Evolutionary conservation across 2,888 invertebrate genomes (phyloP), one percentile per base, ranked within the genome.

Genomic region (Argyra leucocephala): DNA sequence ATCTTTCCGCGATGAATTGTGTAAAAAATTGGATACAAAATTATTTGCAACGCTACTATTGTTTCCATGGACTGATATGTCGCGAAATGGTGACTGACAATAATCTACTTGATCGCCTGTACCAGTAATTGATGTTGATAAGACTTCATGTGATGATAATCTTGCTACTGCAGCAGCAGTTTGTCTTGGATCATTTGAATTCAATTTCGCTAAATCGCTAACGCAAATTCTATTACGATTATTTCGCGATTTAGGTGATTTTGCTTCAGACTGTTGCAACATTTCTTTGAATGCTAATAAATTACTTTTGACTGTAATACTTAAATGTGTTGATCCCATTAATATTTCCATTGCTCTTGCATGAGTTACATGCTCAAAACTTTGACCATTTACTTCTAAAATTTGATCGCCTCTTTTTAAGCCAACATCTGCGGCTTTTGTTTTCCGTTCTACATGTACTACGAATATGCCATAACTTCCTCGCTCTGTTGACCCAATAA

Each of bases 341-440:
- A 99, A 85, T 69, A 97, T 89, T 81, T 98, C 97, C 79, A 96
- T 83, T 12, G 98, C 97, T 75, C 90, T 88, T 62, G 90, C 88
- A 78, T 93, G 91, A 72, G 90, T 91, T 62, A 98, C 93, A 80
- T 94, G 93, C 75, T 93, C 91, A 78, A 98, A 96, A 74, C 92
- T 95, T 77, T 96, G 94, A 31, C 96, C 96, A 80, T 99, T 99
- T 1, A 99, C 96, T 82, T 97, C 96, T 71, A 98, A 83, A 69
- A 99, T 93, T 83, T 99, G 97, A 82, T 99, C 98, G 58, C 97
- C 98, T 64, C 96, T 85, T 79, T 97, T 96, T 63, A 99, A 82
- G 1, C 98, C 98, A 24, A 95, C 92, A 78, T 96, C 94, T 79
- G 96, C 94, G 9, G 97, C 94, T 81, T 95, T 95, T 2, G 96